phyloP scores from a whole-genome alignment of 2,113 vertebrate genomes.

The Sterna hirundo region DNA sequence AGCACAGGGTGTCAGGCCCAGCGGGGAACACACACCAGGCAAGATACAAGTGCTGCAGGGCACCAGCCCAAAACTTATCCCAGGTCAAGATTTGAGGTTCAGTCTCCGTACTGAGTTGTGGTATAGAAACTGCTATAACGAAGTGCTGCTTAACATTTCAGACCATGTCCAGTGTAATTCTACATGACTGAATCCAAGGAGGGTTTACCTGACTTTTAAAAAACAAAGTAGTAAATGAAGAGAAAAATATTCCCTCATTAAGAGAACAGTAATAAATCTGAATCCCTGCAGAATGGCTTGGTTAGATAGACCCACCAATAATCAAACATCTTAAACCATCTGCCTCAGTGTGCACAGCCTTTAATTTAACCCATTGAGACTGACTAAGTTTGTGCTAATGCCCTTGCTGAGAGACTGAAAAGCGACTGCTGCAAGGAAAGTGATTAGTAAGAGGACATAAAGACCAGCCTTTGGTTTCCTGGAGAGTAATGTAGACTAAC shows the following conservation, averaged over 20 bases:
- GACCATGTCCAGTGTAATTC: not conserved
- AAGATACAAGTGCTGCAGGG: not conserved
- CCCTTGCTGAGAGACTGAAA: not conserved
- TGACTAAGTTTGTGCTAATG: not conserved
- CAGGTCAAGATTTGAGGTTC: not conserved
- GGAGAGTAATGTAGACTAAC: not conserved
- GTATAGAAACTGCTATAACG: not conserved
- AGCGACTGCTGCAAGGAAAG: not conserved
- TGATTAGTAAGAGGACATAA: not conserved
- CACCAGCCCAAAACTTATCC: not conserved
- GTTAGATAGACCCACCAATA: not conserved
- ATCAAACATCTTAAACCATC: not conserved
- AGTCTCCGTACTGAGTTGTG: not conserved
- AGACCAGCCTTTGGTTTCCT: not conserved
- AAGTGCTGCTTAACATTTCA: not conserved
- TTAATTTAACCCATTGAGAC: not conserved
- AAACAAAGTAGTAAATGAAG: not conserved
- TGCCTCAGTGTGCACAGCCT: not conserved
- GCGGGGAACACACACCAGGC: fast-evolving
- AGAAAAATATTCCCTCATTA: not conserved
- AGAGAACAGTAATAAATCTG: not conserved
- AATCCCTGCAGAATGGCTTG: not conserved
- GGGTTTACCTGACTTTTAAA: not conserved
- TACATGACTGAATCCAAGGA: not conserved
- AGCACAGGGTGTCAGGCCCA: not conserved